phyloP scores from a whole-genome alignment of 1,140 invertebrate genomes.

The Orchestia grillus region DNA sequence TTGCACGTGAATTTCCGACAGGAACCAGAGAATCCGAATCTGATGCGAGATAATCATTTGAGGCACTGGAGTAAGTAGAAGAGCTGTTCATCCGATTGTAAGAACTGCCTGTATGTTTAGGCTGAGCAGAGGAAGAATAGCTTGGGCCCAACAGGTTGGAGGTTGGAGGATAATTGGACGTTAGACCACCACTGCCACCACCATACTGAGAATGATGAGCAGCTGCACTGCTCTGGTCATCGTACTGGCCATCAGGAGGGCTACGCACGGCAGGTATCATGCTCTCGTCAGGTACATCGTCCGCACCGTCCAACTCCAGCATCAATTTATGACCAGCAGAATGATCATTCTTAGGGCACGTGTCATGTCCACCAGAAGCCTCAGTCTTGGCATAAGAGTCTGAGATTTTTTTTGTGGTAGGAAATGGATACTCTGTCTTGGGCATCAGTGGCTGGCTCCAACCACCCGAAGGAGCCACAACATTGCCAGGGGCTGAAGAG shows the following conservation, averaged over 20 bases:
- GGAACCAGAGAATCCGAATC: background rate
- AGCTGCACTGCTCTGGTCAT: conserved; percentile 60
- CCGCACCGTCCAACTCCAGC: conserved; percentile 37
- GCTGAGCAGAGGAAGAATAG: conserved; percentile 50
- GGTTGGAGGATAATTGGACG: background rate
- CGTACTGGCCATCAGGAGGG: conserved; percentile 63
- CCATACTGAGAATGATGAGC: conserved; percentile 55
- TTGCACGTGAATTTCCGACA: background rate
- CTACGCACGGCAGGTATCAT: conserved; percentile 63
- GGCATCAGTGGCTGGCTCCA: conserved; percentile 64
- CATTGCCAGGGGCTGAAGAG: conserved; percentile 48
- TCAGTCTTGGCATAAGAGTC: background rate
- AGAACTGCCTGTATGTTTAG: background rate
- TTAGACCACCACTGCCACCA: background rate
- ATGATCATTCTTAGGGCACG: background rate
- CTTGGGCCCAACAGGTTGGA: conserved; percentile 30
- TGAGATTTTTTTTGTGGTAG: background rate
- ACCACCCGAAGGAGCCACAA: conserved; percentile 60
- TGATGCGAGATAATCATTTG: background rate
- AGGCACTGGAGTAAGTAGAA: background rate
- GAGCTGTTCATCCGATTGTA: background rate
- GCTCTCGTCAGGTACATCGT: background rate
- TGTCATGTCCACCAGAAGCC: background rate
- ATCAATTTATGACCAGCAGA: background rate
- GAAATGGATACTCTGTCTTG: conserved; percentile 34